Evolutionary conservation across 2,888 invertebrate species (phyloP).

Genomic region (Mellilla xanthometata): DNA sequence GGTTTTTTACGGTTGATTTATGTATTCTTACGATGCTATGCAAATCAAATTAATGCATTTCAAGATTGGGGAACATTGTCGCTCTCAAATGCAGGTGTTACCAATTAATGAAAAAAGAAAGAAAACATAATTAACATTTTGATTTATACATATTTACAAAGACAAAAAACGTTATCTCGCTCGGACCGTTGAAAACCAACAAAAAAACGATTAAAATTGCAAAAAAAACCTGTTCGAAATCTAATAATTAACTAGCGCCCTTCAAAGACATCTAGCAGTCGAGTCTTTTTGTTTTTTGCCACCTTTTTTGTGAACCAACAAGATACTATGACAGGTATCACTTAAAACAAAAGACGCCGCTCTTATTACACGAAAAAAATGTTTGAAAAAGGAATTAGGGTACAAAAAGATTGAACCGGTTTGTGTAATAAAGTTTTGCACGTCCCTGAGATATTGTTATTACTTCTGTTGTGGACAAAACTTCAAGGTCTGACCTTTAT

Average conservation of each 20-base stretch:
- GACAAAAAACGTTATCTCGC: not conserved
- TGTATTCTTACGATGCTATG: not conserved
- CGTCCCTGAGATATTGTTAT: conserved; percentile 15
- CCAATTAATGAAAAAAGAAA: not conserved
- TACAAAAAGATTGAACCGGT: conserved; percentile 23
- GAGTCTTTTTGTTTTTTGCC: conserved; percentile 17
- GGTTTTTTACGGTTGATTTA: not conserved
- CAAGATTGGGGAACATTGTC: no score
- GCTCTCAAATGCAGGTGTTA: not conserved
- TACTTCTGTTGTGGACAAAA: conserved; percentile 21
- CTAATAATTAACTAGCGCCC: conserved; percentile 2
- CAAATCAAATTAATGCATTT: not conserved
- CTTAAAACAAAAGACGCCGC: conserved; percentile 26
- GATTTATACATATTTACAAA: no score
- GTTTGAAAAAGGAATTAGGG: no score
- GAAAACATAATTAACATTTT: no score
- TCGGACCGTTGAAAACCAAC: not conserved
- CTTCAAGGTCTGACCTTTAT: conserved; percentile 32
- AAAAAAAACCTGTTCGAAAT: conserved; percentile 3
- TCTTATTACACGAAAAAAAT: conserved; percentile 25
- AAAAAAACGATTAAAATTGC: not conserved
- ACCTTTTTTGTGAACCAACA: conserved; percentile 16
- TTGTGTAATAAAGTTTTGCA: conserved; percentile 20
- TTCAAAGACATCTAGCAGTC: conserved; percentile 9
- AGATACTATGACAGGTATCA: conserved; percentile 20